These are phyloP conservation scores for Tenrec ecaudatus DNA, from an alignment of 2,113 vertebrate species.

Conservation along the genomic window DNA sequence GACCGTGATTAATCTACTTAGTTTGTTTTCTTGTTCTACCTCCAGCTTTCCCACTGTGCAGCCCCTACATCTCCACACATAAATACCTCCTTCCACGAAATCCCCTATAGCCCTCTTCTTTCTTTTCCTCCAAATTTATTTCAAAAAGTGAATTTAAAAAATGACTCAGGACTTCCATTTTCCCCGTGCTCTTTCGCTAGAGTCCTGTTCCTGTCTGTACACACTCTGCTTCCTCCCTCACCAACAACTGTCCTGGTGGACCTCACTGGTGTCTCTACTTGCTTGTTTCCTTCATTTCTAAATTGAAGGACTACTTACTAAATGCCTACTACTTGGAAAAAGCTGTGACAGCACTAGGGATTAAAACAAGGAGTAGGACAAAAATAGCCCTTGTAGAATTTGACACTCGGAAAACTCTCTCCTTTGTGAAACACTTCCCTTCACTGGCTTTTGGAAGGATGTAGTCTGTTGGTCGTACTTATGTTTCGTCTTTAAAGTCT, in stretches of 20 bases:
- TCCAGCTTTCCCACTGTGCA: neutral
- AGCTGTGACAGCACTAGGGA: neutral
- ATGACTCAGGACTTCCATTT: neutral
- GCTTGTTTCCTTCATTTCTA: constrained; percentile 28
- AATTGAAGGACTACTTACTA: neutral
- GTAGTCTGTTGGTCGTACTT: neutral
- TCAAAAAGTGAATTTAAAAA: neutral
- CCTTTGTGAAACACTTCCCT: neutral
- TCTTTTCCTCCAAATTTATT: neutral
- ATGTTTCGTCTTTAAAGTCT: neutral
- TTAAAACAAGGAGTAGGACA: neutral
- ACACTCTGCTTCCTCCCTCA: neutral
- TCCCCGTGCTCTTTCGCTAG: neutral
- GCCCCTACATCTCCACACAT: neutral
- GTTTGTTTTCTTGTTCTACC: neutral
- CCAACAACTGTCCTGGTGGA: neutral
- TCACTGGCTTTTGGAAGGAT: neutral
- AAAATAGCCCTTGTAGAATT: neutral
- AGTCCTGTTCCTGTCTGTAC: neutral
- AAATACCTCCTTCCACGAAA: neutral
- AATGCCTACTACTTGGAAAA: neutral
- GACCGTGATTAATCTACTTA: neutral
- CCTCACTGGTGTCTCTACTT: neutral
- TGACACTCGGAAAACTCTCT: neutral
- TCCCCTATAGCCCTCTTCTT: neutral